Percentiles rank a stretch among this genome's conserved stretches.
Evolutionary conservation across 2,888 invertebrate species (phyloP).

Genomic region (Alviniconcha strummeri): DNA sequence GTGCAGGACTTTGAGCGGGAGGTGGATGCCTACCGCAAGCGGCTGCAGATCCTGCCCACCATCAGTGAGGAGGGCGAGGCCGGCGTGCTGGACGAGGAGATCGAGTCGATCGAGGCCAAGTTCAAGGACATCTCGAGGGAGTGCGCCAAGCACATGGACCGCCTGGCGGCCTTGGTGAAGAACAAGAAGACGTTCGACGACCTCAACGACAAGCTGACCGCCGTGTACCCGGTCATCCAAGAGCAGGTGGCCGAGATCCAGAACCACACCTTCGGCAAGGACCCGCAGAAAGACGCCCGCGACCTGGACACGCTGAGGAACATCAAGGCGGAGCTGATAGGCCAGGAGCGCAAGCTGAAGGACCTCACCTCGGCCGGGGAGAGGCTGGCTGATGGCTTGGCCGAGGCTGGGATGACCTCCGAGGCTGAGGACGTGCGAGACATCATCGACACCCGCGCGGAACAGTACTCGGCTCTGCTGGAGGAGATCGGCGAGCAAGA

Average conservation of each 20-base stretch:
- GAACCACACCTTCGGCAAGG: constrained; percentile 53
- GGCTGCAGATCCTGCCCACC: constrained; percentile 62
- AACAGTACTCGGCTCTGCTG: constrained; percentile 58
- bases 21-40: constrained; percentile 61
- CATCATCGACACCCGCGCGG: constrained; percentile 46
- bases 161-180: constrained; percentile 57
- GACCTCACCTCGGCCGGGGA: constrained; percentile 80
- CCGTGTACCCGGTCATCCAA: constrained; percentile 60
- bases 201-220: constrained; percentile 50
- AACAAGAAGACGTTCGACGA: constrained; percentile 63
- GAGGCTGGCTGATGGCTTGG: constrained; percentile 86
- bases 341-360: constrained; percentile 66
- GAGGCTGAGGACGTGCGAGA: constrained; percentile 56
- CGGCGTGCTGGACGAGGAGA: constrained; percentile 63
- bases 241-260: constrained; percentile 55
- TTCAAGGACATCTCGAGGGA: constrained; percentile 64
- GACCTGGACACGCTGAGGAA: constrained; percentile 58
- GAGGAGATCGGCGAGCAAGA: constrained; percentile 61
- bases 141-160: constrained; percentile 61
- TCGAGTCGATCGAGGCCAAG: constrained; percentile 63
- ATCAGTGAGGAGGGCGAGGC: constrained; percentile 61
- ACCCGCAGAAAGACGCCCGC: constrained; percentile 52
- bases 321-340: constrained; percentile 65
- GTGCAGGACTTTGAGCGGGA: constrained; percentile 64
- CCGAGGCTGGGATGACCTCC: constrained; percentile 77